Base-by-base conservation (phyloP, 2,888 invertebrate genomes). In the Ormyrus nitidulus region DNA sequence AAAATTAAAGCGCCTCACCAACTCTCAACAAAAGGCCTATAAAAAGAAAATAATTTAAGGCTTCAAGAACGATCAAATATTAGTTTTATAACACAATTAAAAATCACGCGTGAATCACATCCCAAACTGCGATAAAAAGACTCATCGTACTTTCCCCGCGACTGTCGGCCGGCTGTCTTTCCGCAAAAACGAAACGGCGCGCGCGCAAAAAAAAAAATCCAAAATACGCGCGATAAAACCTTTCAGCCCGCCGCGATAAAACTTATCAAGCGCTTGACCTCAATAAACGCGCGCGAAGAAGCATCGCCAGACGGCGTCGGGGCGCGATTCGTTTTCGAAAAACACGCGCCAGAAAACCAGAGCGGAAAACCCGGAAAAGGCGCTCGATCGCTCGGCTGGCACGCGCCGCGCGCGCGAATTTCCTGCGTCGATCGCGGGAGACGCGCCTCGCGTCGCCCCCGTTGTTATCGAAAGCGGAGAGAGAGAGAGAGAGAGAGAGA, bases 361-460 rank as follows among this genome's bases (percentile, higher is more conserved):
- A 59, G 44, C 44, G 61, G 44, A 61, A 71, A 71, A 71, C 53
- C 61, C 71, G 71, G 61, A 71, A 71, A 68, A 34, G 34, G 4
- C 34, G 34, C 34, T 34, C 34, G 19, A 19, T 34, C 34, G 34
- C 34, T 34, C 34, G 34, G 11, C 34, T 10, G 54, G 54, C 68
- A 68, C 68, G 68, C 54, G n/a, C 49, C 49, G 48, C 64, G 48
- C 48, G 48, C 13, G 13, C 34, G 34, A 4, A 34, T 34, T 34
- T 34, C 34, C 34, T 34, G 1, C 34, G 34, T 34, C 34, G 34
- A 34, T 34, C 4, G 34, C 4, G 34, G 34, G 34, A 34, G 34
- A 4, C 34, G 34, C 34, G n/a, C 5, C 13, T 13, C 64, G n/a
- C 49, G 48, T 4, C 34, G 34, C 34, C 34, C 34, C 34, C 34